A percentile compares a stretch with the other conserved stretches of the same genome.
phyloP scores from a whole-genome alignment of 2,888 invertebrate species.

The Cacoxenus indagator region DNA sequence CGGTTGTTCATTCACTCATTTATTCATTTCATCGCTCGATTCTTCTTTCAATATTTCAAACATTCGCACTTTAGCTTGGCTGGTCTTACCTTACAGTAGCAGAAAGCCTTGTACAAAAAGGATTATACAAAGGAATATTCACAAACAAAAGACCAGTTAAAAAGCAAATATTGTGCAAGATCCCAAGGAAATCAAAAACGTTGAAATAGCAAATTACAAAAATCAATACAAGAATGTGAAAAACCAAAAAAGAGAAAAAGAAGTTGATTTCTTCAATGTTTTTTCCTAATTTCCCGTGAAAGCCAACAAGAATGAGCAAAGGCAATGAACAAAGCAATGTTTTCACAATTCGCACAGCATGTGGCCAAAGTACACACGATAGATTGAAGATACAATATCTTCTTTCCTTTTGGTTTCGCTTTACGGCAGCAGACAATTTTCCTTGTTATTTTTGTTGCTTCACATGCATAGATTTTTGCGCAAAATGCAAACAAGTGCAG shows the following conservation, averaged over 20 bases:
- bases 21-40: background rate
- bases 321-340: background rate
- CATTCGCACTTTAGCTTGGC: background rate
- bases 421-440: background rate
- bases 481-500: background rate
- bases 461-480: background rate
- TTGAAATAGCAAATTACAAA: background rate
- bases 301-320: background rate
- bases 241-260: background rate
- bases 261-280: background rate
- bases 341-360: constrained; percentile 1
- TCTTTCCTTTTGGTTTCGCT: background rate
- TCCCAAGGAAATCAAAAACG: background rate
- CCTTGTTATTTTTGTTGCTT: too few relatives aligned
- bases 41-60: background rate
- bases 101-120: background rate
- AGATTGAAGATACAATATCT: background rate
- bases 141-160: background rate
- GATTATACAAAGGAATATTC: background rate
- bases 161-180: background rate
- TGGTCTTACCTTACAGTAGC: background rate
- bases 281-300: background rate
- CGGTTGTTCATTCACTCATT: background rate
- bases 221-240: background rate
- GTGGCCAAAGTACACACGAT: background rate